Base-by-base conservation (phyloP, 23 tunicate genomes). In the Trididemnum nubilum region DNA sequence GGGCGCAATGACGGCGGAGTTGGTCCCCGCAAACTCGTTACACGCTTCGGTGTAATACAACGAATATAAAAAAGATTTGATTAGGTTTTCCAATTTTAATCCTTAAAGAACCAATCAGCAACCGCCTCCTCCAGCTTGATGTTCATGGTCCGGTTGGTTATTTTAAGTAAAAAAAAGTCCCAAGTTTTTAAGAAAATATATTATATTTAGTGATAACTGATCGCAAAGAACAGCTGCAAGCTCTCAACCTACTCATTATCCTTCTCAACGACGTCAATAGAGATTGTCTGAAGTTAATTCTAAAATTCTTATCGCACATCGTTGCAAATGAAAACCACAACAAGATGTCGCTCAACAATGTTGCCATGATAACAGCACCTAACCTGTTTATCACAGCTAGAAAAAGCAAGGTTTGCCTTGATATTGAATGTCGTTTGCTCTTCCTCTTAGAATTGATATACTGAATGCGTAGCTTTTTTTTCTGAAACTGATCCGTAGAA, bases 291-390 rank as follows among this genome's bases (percentile, higher is more conserved):
- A 73, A 92, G 74, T 36, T 87, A 21, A 66, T 92, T 35, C 79
- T 92, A 28, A 87, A 83, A 58, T 92, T 86, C 35, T 63, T 92
- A 4, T 70, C 65, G 5, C 85, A 12, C 22, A 90, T 92, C 18
- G 92, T 92, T 28, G 85, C 82, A 29, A 78, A 72, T 36, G 97
- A 87, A 44, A 64, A 82, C 38, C 30, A 0, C 0, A 92, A 92
- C 59, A 92, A 92, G 64, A 92, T 92, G 97, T 78, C 84, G 2
- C 70, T 92, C 64, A 87, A 87, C 71, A 92, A 92, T 58, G 97
- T 92, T 2, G 92, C 97, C 0, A 92, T 92, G 97, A 92, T 92
- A 18, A 87, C 82, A 36, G 97, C 97, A 34, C 97, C 97, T 5
- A 92, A 92, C 82, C 81, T 92, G 34, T 92, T 92, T 44, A 79